Evolutionary conservation across 2,113 vertebrate species (phyloP).

Genomic region (Rhineura floridana): DNA sequence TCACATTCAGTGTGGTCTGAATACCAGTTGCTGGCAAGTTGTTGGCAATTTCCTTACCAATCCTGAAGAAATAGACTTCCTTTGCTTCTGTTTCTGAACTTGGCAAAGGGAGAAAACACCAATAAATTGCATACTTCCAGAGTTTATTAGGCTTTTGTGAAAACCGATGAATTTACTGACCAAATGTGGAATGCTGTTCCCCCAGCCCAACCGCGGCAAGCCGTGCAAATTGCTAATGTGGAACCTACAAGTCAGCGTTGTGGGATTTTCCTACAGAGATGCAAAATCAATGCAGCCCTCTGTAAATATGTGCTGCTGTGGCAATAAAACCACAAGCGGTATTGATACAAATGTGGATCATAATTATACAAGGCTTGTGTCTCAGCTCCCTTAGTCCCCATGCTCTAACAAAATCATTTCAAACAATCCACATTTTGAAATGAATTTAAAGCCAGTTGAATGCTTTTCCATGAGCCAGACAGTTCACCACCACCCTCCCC

Average conservation of each 20-base stretch:
- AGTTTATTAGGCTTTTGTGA: constrained; percentile 8
- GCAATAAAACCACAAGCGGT: constrained; percentile 1
- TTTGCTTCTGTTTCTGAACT: background rate
- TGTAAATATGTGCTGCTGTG: background rate
- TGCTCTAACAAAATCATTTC: constrained; percentile 24
- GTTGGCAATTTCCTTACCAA: too few species aligned
- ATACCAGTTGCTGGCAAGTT: too few species aligned
- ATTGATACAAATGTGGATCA: constrained; percentile 22
- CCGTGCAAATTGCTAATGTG: rapidly evolving
- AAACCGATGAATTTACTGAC: constrained; percentile 4
- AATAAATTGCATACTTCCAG: background rate
- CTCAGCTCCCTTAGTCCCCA: background rate
- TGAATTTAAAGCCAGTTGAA: background rate
- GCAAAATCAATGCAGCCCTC: constrained; percentile 1
- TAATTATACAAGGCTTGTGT: constrained; percentile 16
- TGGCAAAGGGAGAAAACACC: background rate
- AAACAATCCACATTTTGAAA: constrained; percentile 24
- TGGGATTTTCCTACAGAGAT: background rate
- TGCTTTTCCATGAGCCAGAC: background rate
- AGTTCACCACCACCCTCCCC: background rate
- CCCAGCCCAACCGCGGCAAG: background rate
- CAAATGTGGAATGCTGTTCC: background rate
- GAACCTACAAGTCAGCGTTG: background rate
- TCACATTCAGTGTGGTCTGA: background rate
- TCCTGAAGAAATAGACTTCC: background rate